Evolutionary conservation across 2,113 vertebrate genomes (phyloP).

Genomic region (Camelus bactrianus): DNA sequence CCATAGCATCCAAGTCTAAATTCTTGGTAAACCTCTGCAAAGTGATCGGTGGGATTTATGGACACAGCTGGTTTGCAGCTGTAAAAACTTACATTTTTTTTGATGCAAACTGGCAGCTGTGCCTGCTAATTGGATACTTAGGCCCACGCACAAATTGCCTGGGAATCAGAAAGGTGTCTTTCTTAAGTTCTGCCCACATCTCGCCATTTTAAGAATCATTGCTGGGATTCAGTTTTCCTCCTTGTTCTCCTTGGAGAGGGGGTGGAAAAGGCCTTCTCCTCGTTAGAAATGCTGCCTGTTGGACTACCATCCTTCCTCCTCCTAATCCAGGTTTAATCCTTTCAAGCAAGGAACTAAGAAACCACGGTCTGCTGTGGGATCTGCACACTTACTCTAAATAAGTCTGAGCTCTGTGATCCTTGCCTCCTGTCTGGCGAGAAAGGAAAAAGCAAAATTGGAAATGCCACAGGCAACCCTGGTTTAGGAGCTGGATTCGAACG

Average conservation of each 20-base stretch:
- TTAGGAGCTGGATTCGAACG: background rate
- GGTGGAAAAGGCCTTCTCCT: slow-evolving; percentile 27
- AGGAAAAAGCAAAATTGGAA: slow-evolving; percentile 1
- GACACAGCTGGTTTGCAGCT: slow-evolving; percentile 74
- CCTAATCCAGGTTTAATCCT: slow-evolving; percentile 71
- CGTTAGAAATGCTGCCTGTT: slow-evolving; percentile 42
- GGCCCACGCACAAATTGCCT: slow-evolving; percentile 71
- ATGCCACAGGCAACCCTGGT: slow-evolving; percentile 34
- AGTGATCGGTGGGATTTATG: slow-evolving; percentile 74
- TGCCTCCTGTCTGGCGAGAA: background rate
- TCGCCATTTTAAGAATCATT: slow-evolving; percentile 72
- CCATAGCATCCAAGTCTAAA: slow-evolving; percentile 32
- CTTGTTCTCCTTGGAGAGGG: slow-evolving; percentile 58
- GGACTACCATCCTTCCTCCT: slow-evolving; percentile 46
- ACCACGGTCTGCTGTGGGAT: slow-evolving; percentile 44
- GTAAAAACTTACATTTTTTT: slow-evolving; percentile 73
- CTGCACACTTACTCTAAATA: slow-evolving; percentile 52
- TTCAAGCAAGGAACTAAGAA: slow-evolving; percentile 61
- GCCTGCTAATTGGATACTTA: slow-evolving; percentile 77
- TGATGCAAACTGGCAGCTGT: slow-evolving; percentile 78
- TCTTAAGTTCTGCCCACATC: slow-evolving; percentile 64
- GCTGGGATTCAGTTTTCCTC: slow-evolving; percentile 61
- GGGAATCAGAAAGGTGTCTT: slow-evolving; percentile 77
- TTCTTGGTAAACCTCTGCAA: slow-evolving; percentile 66
- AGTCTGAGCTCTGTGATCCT: slow-evolving; percentile 49